These are phyloP conservation scores for Muntiacus reevesi DNA, from an alignment of 2,113 vertebrate species.

Conservation along the genomic window DNA sequence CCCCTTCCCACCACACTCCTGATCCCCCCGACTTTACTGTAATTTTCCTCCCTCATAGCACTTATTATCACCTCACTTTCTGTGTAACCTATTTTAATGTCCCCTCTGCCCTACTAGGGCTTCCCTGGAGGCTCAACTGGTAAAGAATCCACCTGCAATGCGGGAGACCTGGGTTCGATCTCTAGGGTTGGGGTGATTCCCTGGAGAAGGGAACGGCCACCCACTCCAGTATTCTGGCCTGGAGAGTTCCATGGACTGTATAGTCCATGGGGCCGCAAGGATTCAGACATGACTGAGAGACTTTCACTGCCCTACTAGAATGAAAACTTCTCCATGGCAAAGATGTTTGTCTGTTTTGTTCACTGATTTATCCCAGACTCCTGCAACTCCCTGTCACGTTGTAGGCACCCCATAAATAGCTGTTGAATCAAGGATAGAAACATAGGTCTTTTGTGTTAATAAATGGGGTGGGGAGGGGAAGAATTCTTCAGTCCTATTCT, in stretches of 20 bases:
- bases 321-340: not conserved
- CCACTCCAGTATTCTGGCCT: not conserved
- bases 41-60: too few relatives aligned
- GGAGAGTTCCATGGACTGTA: not conserved
- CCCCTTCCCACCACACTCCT: not conserved
- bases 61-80: not conserved
- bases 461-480: not conserved
- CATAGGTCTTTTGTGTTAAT: not conserved
- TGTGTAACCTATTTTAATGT: not conserved
- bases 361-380: not conserved
- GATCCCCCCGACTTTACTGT: not conserved
- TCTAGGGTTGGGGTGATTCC: not conserved
- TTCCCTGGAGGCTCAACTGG: not conserved
- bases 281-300: not conserved
- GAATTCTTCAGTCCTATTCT: not conserved
- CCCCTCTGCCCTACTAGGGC: not conserved
- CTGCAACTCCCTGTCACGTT: not conserved
- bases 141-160: not conserved
- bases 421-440: not conserved
- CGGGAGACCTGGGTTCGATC: not conserved
- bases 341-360: constrained; percentile 15
- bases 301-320: not conserved
- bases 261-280: not conserved
- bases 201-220: not conserved
- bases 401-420: not conserved